Conservation (phyloP, 2,888 invertebrate species). For the Camponotus fellah region DNA sequence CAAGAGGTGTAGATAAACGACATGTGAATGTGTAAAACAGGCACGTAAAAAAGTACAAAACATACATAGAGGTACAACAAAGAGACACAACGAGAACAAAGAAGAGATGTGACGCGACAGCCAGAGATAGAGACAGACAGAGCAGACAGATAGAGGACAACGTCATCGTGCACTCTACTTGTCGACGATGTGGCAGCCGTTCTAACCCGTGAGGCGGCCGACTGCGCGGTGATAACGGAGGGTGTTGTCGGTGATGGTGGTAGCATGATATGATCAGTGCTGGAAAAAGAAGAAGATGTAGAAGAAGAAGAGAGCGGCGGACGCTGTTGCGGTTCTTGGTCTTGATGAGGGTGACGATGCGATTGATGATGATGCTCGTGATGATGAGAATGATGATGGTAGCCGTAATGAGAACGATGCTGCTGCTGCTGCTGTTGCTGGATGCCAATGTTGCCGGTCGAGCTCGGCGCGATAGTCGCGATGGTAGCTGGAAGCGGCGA, state of each 20-base stretch:
- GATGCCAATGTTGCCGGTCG: constrained; percentile 64
- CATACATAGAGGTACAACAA: constrained; percentile 9
- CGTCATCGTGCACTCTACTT: constrained; percentile 77
- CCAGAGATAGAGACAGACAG: constrained; percentile 21
- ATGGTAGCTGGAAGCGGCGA: constrained; percentile 65
- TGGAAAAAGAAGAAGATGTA: constrained; percentile 84
- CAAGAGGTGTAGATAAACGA: background rate
- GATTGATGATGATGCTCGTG: constrained; percentile 63
- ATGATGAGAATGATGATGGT: constrained; percentile 20
- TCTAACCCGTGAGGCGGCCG: constrained; percentile 83
- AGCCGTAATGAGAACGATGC: constrained; percentile 22
- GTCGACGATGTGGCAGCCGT: constrained; percentile 74
- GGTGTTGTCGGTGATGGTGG: constrained; percentile 79
- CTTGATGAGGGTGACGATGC: constrained; percentile 67
- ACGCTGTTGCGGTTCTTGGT: constrained; percentile 77
- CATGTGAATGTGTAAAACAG: background rate
- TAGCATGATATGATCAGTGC: constrained; percentile 84
- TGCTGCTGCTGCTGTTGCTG: constrained; percentile 63
- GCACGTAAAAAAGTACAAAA: constrained; percentile 11
- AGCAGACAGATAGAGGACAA: constrained; percentile 59
- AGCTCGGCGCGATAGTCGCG: constrained; percentile 51
- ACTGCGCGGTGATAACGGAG: constrained; percentile 72
- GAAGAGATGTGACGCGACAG: background rate
- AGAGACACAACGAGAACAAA: constrained; percentile 23
- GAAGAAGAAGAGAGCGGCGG: constrained; percentile 82